Evolutionary conservation across 2,113 vertebrate species (phyloP).

Genomic region (Pycnonotus jocosus): DNA sequence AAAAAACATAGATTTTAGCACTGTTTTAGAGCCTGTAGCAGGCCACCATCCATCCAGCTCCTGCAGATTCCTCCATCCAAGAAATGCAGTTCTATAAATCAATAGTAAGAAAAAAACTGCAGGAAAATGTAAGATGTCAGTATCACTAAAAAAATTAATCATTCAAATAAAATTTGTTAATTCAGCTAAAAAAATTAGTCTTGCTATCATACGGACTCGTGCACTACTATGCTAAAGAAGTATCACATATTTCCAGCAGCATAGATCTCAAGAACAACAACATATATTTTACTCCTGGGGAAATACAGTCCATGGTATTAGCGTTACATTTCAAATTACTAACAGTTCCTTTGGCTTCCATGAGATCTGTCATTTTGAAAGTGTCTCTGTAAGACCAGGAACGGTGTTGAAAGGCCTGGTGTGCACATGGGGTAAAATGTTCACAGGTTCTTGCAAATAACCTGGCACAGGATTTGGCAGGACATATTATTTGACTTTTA

Average conservation of each 20-base stretch:
- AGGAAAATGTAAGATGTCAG: not conserved
- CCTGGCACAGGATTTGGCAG: not conserved
- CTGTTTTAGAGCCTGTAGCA: not conserved
- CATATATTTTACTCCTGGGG: not conserved
- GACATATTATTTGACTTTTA: not conserved
- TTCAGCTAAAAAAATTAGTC: not conserved
- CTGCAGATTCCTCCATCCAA: not conserved
- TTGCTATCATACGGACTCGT: not conserved
- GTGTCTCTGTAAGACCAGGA: not conserved
- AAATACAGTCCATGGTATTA: not conserved
- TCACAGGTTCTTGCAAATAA: not conserved
- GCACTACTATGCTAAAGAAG: not conserved
- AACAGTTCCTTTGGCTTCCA: not conserved
- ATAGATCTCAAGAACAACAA: not conserved
- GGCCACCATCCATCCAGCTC: not conserved
- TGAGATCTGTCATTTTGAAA: not conserved
- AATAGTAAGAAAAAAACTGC: not conserved
- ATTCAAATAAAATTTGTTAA: not conserved
- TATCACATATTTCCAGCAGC: not conserved
- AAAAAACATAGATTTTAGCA: not conserved
- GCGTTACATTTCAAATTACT: not conserved
- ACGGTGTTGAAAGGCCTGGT: not conserved
- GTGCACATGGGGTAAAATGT: not conserved
- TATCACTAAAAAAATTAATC: not conserved
- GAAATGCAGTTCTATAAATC: not conserved